Base-by-base conservation (phyloP, 2,113 vertebrate genomes). In the Mustela nigripes region DNA sequence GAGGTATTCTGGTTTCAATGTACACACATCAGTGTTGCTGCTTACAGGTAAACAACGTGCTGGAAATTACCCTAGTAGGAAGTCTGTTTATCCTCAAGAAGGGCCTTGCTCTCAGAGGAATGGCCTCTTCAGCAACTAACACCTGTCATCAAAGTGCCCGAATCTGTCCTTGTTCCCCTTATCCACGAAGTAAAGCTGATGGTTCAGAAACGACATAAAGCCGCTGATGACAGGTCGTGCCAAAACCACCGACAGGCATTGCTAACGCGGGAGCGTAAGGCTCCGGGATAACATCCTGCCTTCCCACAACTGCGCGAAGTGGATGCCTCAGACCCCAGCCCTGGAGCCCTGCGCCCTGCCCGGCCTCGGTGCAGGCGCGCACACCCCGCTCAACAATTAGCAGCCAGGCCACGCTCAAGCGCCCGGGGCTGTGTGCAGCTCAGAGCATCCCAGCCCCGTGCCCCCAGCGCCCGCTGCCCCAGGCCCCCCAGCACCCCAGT, bases 181-280 rank as follows among this genome's bases (percentile, higher is more conserved):
- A 36, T 1, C 36, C n/a, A 45, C 1, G 10, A 45, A 4, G 15
- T 12, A 7, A 48, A 31, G 42, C 8, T 8, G 18, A 48, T 19
- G n/a, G 14, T 83, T 73, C 69, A 60, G 83, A 62, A 90, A 11
- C 48, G 3, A 39, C 67, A 31, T 15, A 62, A 84, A 39, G 21
- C 22, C 56, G 19, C 1, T 16, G 31, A 11, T 42, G 12, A 53
- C 26, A 50, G 11, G 5, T 45, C 42, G 28, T 45, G 45, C 50
- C 65, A 50, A 91, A 56, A 19, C n/a, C 73, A 39, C 50, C 11
- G 3, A 26, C 4, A 36, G 36, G 12, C n/a, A 10, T 11, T 9
- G 26, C 42, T 21, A 4, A 39, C 33, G 2, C 10, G 48, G 45
- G 56, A 12, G 5, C 5, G 2, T 2, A 15, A 31, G 21, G 0